Percentiles rank a stretch among this genome's conserved stretches.
These are phyloP conservation scores for Ennomos quercinarius DNA, from an alignment of 2,888 invertebrate genomes.

Conservation along the genomic window DNA sequence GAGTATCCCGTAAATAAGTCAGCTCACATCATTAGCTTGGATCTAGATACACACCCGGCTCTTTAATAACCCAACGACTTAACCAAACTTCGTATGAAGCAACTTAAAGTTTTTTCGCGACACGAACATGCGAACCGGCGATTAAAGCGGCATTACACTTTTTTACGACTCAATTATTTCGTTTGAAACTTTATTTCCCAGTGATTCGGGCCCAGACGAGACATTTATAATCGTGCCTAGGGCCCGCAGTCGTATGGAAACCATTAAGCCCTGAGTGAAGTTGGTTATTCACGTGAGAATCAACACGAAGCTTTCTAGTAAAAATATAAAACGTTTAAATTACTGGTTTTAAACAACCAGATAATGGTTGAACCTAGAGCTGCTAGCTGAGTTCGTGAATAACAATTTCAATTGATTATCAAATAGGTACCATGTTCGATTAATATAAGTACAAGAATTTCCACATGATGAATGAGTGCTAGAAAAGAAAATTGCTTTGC, in stretches of 20 bases:
- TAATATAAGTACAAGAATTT: no score
- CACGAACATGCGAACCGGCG: slow-evolving; percentile 67
- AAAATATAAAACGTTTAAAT: slow-evolving; percentile 12
- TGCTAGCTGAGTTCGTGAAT: neutral
- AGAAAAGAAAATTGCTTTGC: no score
- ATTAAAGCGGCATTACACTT: slow-evolving; percentile 71
- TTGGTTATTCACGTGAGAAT: slow-evolving; percentile 22
- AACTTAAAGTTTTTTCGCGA: slow-evolving; percentile 61
- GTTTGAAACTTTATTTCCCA: slow-evolving; percentile 45
- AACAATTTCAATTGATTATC: no score
- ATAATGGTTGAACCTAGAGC: neutral
- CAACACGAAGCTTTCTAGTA: slow-evolving; percentile 17
- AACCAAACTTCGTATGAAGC: slow-evolving; percentile 57
- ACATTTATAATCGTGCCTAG: slow-evolving; percentile 33
- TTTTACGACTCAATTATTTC: slow-evolving; percentile 64
- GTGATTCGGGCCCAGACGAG: slow-evolving; percentile 37
- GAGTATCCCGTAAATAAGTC: slow-evolving; percentile 33
- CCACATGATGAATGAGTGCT: no score
- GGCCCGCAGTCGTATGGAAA: slow-evolving; percentile 9
- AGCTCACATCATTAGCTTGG: slow-evolving; percentile 30
- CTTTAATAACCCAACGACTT: slow-evolving; percentile 63
- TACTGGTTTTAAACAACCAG: neutral
- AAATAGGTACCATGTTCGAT: no score
- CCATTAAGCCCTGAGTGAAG: slow-evolving; percentile 21
- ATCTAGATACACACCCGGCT: slow-evolving; percentile 27